Evolutionary conservation across 2,888 invertebrate genomes (phyloP), one percentile per base, ranked within the genome.

Genomic region (Lucinisca nassula): DNA sequence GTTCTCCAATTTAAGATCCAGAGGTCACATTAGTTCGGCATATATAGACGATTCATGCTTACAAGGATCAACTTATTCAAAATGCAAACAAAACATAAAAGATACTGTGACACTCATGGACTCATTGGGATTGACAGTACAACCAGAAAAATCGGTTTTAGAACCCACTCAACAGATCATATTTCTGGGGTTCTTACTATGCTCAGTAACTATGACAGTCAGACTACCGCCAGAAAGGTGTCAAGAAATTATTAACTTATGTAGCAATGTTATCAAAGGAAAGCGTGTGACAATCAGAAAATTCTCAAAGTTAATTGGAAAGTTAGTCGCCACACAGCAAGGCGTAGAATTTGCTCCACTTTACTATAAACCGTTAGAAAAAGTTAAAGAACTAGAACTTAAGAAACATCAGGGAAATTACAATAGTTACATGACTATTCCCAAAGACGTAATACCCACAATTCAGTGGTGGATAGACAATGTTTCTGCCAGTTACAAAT

Each of bases 31-130:
- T 32, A 79, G 76, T 45, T 51, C 79, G 14, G 84, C 67, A 27
- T 90, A 86, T 58, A 86, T 88, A 45, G 88, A 90, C 73, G 88
- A 90, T 30, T 80, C 74, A 14, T 82, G 75, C 49, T 61, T 89
- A 49, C 55, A 72, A 37, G 81, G 83, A 35, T 38, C 76, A n/a
- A 35, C 82, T 37, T 73, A 77, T 10, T 55, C 72, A 21, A 27
- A 73, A 24, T 84, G 84, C 61, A 24, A 51, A 35, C 17, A 51
- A 17, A 84, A 85, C 21, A 49, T 87, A 0, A 0, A 74, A 8
- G 74, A 73, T 24, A 87, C 87, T n/a, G 61, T 84, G 4, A 17
- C n/a, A 30, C 17, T 85, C 21, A 49, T 91, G 38, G 88, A 85
- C 32, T 75, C 67, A n/a, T 72, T 90, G 40, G 91, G 91, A 4